Percentiles rank a stretch among this genome's conserved stretches.
Conservation (phyloP, 2,888 invertebrate genomes). For the Orchesellides sinensis region DNA sequence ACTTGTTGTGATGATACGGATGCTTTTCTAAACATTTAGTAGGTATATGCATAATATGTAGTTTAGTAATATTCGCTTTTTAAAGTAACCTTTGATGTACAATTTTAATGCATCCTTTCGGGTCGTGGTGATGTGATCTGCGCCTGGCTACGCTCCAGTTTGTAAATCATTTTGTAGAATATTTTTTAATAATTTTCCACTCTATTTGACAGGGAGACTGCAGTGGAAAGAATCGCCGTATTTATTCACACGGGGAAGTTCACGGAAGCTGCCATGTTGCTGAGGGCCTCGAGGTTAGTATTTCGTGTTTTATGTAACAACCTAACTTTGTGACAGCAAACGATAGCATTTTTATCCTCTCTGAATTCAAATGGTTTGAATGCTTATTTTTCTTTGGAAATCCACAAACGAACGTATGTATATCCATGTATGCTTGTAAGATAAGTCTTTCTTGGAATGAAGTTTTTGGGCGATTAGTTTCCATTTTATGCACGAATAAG, state of each 20-base stretch:
- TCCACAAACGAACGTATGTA: background rate
- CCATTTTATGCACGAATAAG: conserved; percentile 55
- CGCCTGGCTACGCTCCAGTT: conserved; percentile 51
- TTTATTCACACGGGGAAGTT: conserved; percentile 84
- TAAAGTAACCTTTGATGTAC: too few species aligned
- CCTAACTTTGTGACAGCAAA: background rate
- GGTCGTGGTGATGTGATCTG: background rate
- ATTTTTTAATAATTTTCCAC: conserved; percentile 73
- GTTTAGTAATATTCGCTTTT: too few species aligned
- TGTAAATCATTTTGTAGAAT: conserved; percentile 41
- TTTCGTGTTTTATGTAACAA: background rate
- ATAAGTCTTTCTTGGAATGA: conserved; percentile 46
- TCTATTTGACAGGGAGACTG: conserved; percentile 84
- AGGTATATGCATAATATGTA: background rate
- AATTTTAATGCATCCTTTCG: background rate
- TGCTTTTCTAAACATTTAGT: background rate
- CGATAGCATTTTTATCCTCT: background rate
- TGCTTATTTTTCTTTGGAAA: background rate
- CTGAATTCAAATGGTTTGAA: background rate
- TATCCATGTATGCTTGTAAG: background rate
- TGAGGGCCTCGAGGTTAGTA: conserved; percentile 86
- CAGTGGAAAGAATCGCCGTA: conserved; percentile 91
- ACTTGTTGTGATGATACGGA: background rate
- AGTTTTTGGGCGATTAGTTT: conserved; percentile 59
- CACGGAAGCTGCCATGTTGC: conserved; percentile 87